phyloP scores from a whole-genome alignment of 2,113 vertebrate species.

The Engraulis encrasicolus region DNA sequence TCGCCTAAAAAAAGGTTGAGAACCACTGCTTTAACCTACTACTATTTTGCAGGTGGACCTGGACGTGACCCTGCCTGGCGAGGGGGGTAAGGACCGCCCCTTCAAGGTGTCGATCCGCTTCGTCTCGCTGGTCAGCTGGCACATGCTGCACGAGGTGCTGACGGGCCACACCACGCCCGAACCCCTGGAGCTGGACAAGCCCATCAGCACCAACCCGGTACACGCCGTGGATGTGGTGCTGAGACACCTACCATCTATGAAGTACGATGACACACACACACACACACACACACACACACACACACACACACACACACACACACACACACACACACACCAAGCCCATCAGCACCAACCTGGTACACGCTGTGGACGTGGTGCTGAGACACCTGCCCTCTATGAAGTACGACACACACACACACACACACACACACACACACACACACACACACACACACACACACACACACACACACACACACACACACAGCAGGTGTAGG shows the following conservation, averaged over 20 bases:
- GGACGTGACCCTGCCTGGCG: slow-evolving; percentile 97
- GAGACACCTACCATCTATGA: slow-evolving; percentile 98
- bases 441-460: slow-evolving; percentile 1
- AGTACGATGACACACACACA: slow-evolving; percentile 68
- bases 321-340: slow-evolving; percentile 45
- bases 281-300: background rate
- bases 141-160: slow-evolving; percentile 96
- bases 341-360: slow-evolving; percentile 98
- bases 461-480: background rate
- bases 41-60: slow-evolving; percentile 87
- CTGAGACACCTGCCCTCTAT: slow-evolving; percentile 98
- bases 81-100: slow-evolving; percentile 97
- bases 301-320: background rate
- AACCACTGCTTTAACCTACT: too few relatives aligned
- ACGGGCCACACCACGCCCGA: slow-evolving; percentile 95
- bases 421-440: background rate
- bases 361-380: slow-evolving; percentile 97
- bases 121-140: slow-evolving; percentile 98
- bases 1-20: too few relatives aligned
- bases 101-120: slow-evolving; percentile 98
- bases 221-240: slow-evolving; percentile 98
- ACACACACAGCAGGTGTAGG: background rate
- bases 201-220: slow-evolving; percentile 99
- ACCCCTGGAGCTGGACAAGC: slow-evolving; percentile 97
- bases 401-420: slow-evolving; percentile 79